phyloP scores from a whole-genome alignment of 1,140 invertebrate species.

The Drosophila sp. region DNA sequence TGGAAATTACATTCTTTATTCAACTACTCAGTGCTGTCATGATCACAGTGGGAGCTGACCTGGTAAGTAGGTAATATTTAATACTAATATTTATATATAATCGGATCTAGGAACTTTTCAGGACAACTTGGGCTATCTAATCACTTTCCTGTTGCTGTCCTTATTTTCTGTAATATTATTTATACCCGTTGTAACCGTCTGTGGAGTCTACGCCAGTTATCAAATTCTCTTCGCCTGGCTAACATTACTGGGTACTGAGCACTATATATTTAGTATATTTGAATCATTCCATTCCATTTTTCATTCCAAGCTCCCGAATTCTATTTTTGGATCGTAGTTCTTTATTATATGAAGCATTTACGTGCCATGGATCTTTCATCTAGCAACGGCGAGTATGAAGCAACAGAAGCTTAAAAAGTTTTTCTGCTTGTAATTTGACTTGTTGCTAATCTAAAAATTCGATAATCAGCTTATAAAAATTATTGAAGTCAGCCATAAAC shows the following conservation, averaged over 20 bases:
- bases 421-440: neutral
- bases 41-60: neutral
- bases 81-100: neutral
- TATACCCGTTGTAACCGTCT: neutral
- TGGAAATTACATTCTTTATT: neutral
- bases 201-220: neutral
- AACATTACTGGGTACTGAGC: neutral
- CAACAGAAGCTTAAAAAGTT: neutral
- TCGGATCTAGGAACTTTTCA: neutral
- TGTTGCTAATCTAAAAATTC: too few species aligned
- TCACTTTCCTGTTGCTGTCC: neutral
- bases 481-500: neutral
- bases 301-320: neutral
- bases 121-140: neutral
- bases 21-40: neutral
- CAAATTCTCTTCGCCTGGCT: neutral
- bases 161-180: neutral
- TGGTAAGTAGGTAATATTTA: neutral
- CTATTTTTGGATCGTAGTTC: neutral
- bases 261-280: neutral
- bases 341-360: neutral
- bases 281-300: neutral
- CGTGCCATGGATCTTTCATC: neutral
- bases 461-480: neutral
- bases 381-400: neutral